Conservation (phyloP, 2,113 vertebrate species). For the Corythornis cristatus region DNA sequence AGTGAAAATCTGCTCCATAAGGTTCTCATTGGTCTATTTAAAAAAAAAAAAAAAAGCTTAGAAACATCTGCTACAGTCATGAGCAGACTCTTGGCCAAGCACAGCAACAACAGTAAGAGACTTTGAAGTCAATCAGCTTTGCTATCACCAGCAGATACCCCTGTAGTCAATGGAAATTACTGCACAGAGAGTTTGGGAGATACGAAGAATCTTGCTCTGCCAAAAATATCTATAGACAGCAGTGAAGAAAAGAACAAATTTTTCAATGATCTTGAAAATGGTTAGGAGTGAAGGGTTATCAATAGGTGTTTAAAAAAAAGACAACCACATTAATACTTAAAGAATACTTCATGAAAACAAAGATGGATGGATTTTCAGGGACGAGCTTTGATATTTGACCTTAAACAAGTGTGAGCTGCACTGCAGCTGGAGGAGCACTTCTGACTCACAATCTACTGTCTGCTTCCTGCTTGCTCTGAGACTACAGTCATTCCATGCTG, state of each 20-base stretch:
- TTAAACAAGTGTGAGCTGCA: slow-evolving; percentile 23
- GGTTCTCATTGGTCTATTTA: slow-evolving; percentile 56
- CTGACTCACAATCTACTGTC: neutral
- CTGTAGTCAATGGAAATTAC: slow-evolving; percentile 57
- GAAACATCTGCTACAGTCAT: slow-evolving; percentile 69
- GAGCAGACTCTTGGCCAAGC: slow-evolving; percentile 52
- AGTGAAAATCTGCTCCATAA: slow-evolving; percentile 61
- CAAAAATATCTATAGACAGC: neutral
- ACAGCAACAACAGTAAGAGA: slow-evolving; percentile 59
- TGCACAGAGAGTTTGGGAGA: slow-evolving; percentile 33
- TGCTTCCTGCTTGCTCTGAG: slow-evolving; percentile 14
- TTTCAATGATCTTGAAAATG: slow-evolving; percentile 11
- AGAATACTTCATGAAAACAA: neutral
- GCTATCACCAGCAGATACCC: slow-evolving; percentile 59
- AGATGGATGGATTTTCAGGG: neutral
- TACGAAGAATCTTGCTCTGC: neutral
- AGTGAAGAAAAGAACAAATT: neutral
- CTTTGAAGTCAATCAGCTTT: slow-evolving; percentile 71
- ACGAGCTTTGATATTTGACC: slow-evolving; percentile 31
- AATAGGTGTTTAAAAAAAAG: neutral
- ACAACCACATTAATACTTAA: neutral
- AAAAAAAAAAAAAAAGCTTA: slow-evolving; percentile 7
- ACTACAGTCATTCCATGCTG: neutral
- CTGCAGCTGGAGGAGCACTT: slow-evolving; percentile 12
- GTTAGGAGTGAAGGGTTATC: neutral